A percentile compares a stretch with the other conserved stretches of the same genome.
phyloP scores from a whole-genome alignment of 2,888 invertebrate genomes.

The Plebejus argus region DNA sequence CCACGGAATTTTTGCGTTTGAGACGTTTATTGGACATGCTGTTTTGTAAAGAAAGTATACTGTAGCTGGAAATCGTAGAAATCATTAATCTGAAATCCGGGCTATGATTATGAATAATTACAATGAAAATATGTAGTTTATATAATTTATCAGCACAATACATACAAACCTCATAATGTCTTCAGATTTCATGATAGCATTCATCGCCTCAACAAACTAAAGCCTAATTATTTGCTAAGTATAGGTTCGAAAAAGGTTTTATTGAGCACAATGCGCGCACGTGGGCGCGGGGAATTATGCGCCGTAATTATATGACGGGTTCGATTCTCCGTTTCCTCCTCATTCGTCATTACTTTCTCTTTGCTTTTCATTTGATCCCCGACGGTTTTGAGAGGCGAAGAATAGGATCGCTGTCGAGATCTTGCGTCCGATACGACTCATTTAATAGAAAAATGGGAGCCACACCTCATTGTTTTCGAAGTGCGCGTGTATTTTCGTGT shows the following conservation, averaged over 20 bases:
- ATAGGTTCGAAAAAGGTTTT: conserved; percentile 26
- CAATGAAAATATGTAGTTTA: not conserved
- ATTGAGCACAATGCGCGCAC: conserved; percentile 22
- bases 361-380: conserved; percentile 16
- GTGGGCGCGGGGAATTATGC: conserved; percentile 28
- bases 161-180: not conserved
- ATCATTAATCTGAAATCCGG: not conserved
- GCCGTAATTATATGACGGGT: conserved; percentile 30
- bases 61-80: not conserved
- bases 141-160: not conserved
- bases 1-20: too few species aligned
- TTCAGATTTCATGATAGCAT: conserved; percentile 15
- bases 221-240: conserved; percentile 31
- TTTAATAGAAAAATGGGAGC: not conserved
- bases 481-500: not conserved
- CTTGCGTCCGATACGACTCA: not conserved
- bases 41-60: too few species aligned
- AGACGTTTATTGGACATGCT: too few species aligned
- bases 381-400: not conserved
- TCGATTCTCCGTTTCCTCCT: conserved; percentile 25
- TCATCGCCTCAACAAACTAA: conserved; percentile 23
- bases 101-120: not conserved
- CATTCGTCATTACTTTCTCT: conserved; percentile 30
- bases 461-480: not conserved
- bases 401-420: not conserved